Evolutionary conservation across 2,113 vertebrate species (phyloP).

Genomic region (Chaetodon trifascialis): DNA sequence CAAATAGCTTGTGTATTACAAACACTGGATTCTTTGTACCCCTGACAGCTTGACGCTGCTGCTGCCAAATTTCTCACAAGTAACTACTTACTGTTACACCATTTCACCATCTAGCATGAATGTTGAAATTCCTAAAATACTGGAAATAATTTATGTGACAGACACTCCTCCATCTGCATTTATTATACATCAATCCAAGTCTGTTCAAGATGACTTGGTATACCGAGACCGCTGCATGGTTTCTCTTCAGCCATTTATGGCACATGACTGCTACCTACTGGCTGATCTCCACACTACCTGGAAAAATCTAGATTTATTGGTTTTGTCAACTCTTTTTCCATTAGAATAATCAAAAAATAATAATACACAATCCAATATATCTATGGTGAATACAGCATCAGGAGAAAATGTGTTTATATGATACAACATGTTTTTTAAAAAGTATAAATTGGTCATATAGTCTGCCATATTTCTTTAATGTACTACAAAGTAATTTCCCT

Average conservation of each 20-base stretch:
- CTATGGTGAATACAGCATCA: neutral
- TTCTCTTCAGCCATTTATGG: neutral
- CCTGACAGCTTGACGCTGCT: too few species aligned
- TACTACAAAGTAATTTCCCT: neutral
- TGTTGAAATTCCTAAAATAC: neutral
- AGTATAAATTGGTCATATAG: neutral
- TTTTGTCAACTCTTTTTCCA: too few species aligned
- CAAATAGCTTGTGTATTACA: slow-evolving; percentile 52
- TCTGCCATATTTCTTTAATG: neutral
- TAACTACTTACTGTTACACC: neutral
- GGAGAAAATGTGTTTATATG: neutral
- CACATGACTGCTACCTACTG: slow-evolving; percentile 65
- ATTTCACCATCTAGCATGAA: neutral
- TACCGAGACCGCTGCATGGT: fast-evolving
- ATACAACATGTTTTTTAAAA: neutral
- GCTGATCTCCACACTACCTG: neutral
- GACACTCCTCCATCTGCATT: neutral
- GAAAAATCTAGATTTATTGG: neutral
- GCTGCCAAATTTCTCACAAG: neutral
- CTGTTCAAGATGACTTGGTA: neutral
- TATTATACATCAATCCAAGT: neutral
- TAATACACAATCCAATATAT: neutral
- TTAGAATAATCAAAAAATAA: too few species aligned
- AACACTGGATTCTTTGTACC: slow-evolving; percentile 36
- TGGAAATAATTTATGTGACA: neutral